Evolutionary conservation across 2,113 vertebrate genomes (phyloP), one percentile per base, ranked within the genome.

Genomic region (Myrmecophaga tridactyla): DNA sequence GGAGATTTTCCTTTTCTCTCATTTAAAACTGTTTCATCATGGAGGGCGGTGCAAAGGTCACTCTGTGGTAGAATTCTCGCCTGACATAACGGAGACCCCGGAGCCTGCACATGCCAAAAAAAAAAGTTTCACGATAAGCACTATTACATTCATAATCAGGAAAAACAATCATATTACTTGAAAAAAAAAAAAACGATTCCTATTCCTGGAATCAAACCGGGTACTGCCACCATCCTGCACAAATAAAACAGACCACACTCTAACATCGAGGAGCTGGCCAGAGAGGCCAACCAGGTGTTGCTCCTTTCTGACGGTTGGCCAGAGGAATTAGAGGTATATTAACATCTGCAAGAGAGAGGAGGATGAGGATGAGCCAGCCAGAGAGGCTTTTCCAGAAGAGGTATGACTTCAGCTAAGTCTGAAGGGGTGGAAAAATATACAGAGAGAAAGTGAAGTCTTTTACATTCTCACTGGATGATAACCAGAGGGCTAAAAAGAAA

Each of bases 371-470:
- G 34, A 83, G 27, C 60, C 31, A 17, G 27, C 46, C 23, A 31
- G 8, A 17, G 41, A 53, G 14, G 34, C 46, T 7, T 48, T 82
- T 17, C 51, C 63, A 63, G 17, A 65, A 31, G 48, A 91, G 67
- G 36, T 14, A 41, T 1, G 5, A 84, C 53, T 75, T 86, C 21
- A n/a, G 23, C 83, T 78, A 86, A 60, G 36, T 90, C 62, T 56
- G 13, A 51, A 82, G 67, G 36, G 53, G 43, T 46, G 21, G 43
- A 89, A n/a, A 93, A 90, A 81, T 31, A 46, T 1, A 65, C 1
- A 15, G 46, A 96, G 67, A 72, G 21, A 65, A 92, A 53, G 46
- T 41, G 21, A 67, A 92, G 48, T 78, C 62, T 89, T 85, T 48
- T 82, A 27, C 70, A 91, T 31, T 43, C 73, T 89, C 56, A 21